These are phyloP conservation scores for Rhinopithecus roxellana DNA, from an alignment of 2,113 vertebrate species.

Conservation along the genomic window DNA sequence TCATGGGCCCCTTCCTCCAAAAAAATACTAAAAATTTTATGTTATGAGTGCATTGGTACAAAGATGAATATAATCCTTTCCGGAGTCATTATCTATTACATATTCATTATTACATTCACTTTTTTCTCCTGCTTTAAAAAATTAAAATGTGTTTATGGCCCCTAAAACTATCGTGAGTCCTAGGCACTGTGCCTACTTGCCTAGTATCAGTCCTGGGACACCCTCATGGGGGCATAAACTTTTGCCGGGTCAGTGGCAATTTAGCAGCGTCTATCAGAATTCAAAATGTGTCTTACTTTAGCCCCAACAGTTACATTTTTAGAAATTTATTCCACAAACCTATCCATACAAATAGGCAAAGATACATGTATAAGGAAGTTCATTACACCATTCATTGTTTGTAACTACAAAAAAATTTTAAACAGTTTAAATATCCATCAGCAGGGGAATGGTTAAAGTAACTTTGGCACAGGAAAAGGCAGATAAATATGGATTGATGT, in stretches of 20 bases:
- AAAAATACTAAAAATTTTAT: not conserved
- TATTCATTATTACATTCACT: not conserved
- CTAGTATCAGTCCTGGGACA: not conserved
- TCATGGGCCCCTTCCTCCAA: not conserved
- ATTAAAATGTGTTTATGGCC: not conserved
- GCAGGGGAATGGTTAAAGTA: not conserved
- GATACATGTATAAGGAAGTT: not conserved
- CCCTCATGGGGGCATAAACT: not conserved
- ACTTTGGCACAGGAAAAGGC: not conserved
- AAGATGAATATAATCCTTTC: not conserved
- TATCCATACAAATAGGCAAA: not conserved
- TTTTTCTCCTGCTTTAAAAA: constrained; percentile 30
- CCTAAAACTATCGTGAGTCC: not conserved
- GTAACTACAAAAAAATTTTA: not conserved
- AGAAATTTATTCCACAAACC: constrained; percentile 33
- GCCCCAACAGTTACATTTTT: not conserved
- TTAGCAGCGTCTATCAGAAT: not conserved
- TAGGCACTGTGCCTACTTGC: not conserved
- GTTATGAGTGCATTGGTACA: not conserved
- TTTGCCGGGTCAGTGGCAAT: not conserved
- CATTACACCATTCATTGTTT: not conserved
- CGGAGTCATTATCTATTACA: not conserved
- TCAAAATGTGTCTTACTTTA: constrained; percentile 1
- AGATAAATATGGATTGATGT: not conserved
- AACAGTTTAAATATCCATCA: not conserved